Conservation (phyloP, 2,113 vertebrate genomes). For the Gymnobelideus leadbeateri region DNA sequence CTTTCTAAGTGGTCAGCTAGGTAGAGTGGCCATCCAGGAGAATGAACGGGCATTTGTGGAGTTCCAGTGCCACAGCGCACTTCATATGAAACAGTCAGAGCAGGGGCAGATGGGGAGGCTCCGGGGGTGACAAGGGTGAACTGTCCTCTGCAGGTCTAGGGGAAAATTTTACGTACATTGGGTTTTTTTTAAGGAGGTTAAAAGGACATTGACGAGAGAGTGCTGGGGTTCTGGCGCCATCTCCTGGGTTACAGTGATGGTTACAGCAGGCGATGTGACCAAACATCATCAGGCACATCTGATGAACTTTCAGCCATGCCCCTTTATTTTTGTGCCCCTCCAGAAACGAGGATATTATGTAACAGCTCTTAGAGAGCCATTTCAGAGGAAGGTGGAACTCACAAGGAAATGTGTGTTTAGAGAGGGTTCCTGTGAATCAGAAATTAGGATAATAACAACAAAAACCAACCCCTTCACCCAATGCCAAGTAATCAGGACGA, state of each 20-base stretch:
- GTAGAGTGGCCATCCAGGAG: not conserved
- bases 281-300: not conserved
- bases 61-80: not conserved
- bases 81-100: not conserved
- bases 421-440: not conserved
- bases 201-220: not conserved
- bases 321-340: not conserved
- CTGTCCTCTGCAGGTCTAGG: not conserved
- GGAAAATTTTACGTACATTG: no score
- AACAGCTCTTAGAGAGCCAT: not conserved
- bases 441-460: not conserved
- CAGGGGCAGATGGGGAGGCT: not conserved
- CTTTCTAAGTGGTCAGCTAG: not conserved
- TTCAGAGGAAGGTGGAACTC: not conserved
- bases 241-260: constrained; percentile 30
- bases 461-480: not conserved
- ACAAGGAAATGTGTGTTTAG: not conserved
- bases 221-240: constrained; percentile 63
- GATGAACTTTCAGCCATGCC: not conserved
- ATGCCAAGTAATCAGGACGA: not conserved
- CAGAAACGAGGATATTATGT: not conserved
- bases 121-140: not conserved
- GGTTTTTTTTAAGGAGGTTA: not conserved
- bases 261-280: not conserved
- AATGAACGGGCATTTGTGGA: not conserved